A percentile compares a stretch with the other conserved stretches of the same genome.
Conservation (phyloP, 2,797 vertebrate species). For the Morus bassanus region DNA sequence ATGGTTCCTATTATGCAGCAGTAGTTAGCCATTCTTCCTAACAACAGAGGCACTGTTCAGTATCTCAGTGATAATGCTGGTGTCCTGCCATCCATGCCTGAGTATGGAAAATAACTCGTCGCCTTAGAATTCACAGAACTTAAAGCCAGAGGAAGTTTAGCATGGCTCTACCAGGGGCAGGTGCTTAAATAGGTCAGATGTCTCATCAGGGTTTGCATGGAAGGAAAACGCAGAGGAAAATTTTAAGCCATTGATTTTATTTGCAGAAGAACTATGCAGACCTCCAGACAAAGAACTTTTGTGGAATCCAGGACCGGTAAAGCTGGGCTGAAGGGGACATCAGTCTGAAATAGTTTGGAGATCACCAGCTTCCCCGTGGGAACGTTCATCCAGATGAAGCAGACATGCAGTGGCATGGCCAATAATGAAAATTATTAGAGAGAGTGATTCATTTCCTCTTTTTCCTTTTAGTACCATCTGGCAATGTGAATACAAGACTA, state of each 20-base stretch:
- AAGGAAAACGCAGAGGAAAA: neutral
- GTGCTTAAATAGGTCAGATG: neutral
- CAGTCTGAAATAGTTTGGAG: neutral
- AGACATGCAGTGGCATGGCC: neutral
- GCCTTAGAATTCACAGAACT: neutral
- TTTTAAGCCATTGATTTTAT: neutral
- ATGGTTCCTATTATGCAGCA: neutral
- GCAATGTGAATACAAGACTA: neutral
- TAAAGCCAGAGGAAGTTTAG: neutral
- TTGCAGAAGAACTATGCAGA: neutral
- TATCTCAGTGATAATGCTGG: neutral
- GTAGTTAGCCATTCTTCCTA: neutral
- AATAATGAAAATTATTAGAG: conserved; percentile 43
- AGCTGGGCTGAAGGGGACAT: neutral
- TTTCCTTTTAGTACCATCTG: conserved; percentile 21
- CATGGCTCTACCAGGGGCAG: neutral
- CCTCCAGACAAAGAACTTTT: neutral
- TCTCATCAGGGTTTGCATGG: neutral
- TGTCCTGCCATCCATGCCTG: neutral
- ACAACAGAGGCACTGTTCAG: neutral
- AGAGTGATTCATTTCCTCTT: conserved; percentile 22
- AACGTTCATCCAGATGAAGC: neutral
- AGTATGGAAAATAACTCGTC: neutral
- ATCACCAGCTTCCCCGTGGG: neutral
- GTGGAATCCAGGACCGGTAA: neutral